Evolutionary conservation across 2,113 vertebrate species (phyloP), one percentile per base, ranked within the genome.

Genomic region (Naja naja): DNA sequence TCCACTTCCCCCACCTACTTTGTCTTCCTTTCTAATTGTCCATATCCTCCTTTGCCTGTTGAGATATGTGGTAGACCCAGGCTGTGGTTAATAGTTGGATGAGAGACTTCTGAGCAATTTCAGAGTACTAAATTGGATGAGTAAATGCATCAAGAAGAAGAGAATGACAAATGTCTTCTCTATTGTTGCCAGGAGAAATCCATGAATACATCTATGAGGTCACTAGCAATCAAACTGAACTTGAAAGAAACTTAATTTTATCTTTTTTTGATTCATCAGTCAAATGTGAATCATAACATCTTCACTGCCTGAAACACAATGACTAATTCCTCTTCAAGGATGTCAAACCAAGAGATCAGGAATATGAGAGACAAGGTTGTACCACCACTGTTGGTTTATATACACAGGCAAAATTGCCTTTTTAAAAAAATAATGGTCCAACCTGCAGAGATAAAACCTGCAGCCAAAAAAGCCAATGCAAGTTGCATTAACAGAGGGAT

Each of bases 271-370:
- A 64, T 92, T 94, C 96, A 91, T 85, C 54, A 74, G 64, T 4
- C 88, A 91, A 87, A 64, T 53, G 5, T 52, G 85, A 74, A 39
- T 27, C 92, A 27, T 54, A 87, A 95, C 94, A 94, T 45, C 53
- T 91, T 89, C 23, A 58, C 74, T 90, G 34, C 55, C 93, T 90
- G 88, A 91, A 93, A 93, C 91, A 20, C 55, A 49, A 34, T 91
- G 95, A 54, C 27, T 34, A 43, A 47, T 2, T 14, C 89, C 34
- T 87, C 16, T 49, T 95, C 86, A 91, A 90, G 69, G 34, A 74
- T 95, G 92, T 34, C n/a, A 89, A 64, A 27, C 7, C 1, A n/a
- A 18, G 53, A 93, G 18, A 30, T 43, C 23, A 54, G 53, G 43
- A 45, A 87, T 91, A 94, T 60, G 85, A 39, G 81, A 90, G 27